Evolutionary conservation across 2,113 vertebrate genomes (phyloP).

Genomic region (Laterallus jamaicensis): DNA sequence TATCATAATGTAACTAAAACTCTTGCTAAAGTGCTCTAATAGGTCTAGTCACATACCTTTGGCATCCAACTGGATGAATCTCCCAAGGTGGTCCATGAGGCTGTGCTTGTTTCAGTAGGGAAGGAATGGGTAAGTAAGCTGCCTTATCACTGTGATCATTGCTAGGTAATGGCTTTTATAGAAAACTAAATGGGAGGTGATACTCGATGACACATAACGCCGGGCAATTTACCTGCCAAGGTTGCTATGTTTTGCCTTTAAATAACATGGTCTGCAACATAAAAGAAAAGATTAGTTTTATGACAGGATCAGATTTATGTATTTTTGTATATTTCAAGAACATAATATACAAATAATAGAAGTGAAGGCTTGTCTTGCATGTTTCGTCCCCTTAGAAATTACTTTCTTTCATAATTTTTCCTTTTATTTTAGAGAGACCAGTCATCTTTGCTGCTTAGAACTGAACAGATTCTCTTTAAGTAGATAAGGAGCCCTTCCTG

Average conservation of each 20-base stretch:
- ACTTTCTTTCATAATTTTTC: neutral
- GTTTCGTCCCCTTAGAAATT: neutral
- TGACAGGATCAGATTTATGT: neutral
- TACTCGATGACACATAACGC: neutral
- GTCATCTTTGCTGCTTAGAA: neutral
- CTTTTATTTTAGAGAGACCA: neutral
- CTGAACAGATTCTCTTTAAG: neutral
- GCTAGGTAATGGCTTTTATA: conserved; percentile 71
- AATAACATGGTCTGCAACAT: conserved; percentile 1
- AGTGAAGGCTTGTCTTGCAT: neutral
- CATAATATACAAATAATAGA: neutral
- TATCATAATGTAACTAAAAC: neutral
- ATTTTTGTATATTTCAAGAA: neutral
- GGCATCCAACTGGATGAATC: neutral
- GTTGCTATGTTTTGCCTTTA: conserved; percentile 71
- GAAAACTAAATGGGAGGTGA: conserved; percentile 55
- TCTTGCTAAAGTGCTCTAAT: neutral
- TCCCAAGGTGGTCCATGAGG: conserved; percentile 66
- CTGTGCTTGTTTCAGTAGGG: neutral
- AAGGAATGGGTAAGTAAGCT: neutral
- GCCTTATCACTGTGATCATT: neutral
- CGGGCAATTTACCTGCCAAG: conserved; percentile 68
- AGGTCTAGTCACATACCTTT: conserved; percentile 55
- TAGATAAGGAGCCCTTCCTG: neutral
- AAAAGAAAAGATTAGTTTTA: conserved; percentile 36